Conservation (phyloP, 2,888 invertebrate species). For the Tupiocoris notatus region DNA sequence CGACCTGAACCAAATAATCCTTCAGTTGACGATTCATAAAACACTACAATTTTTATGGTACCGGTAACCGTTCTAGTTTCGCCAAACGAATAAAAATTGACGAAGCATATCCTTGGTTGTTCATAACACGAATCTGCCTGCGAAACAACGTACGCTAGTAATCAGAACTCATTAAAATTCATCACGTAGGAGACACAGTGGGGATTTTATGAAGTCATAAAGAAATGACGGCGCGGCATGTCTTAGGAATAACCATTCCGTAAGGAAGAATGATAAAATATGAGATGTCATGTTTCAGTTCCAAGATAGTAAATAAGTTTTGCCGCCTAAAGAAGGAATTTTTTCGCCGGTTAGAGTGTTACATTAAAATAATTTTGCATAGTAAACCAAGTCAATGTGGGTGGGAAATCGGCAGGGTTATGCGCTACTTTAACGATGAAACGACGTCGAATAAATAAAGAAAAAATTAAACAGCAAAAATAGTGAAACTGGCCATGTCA, state of each 20-base stretch:
- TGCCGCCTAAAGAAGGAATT: neutral
- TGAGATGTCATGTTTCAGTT: conserved; percentile 23
- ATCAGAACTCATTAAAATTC: conserved; percentile 36
- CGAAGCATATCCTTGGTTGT: neutral
- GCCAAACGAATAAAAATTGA: neutral
- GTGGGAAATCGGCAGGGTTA: conserved; percentile 15
- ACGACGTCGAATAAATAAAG: neutral
- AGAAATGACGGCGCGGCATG: conserved; percentile 18
- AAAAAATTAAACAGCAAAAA: neutral
- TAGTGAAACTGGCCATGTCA: neutral
- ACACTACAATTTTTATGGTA: neutral
- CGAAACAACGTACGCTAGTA: neutral
- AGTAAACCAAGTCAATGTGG: neutral
- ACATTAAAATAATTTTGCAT: conserved; percentile 25
- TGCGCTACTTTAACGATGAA: no score
- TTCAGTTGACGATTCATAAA: no score
- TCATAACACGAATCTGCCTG: no score
- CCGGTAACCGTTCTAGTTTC: neutral
- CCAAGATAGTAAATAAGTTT: conserved; percentile 17
- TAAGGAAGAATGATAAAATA: conserved; percentile 11
- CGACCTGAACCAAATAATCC: no score
- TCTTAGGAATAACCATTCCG: conserved; percentile 2
- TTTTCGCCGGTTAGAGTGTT: conserved; percentile 8
- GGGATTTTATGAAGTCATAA: conserved; percentile 19
- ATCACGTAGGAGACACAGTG: conserved; percentile 13